Conservation (phyloP, 2,113 vertebrate species). For the Oncorhynchus gorbuscha region DNA sequence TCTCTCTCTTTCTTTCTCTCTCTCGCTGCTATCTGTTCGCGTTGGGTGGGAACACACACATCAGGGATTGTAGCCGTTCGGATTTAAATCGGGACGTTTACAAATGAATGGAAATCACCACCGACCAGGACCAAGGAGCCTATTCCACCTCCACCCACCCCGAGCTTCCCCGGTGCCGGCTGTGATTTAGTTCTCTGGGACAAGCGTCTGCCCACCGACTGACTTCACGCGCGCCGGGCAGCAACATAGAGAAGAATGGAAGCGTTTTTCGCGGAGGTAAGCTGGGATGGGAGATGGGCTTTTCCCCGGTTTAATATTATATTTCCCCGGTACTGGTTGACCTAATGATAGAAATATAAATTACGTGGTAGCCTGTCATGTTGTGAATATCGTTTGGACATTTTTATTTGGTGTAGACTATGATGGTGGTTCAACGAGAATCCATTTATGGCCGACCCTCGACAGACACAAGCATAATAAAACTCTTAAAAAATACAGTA, state of each 20-base stretch:
- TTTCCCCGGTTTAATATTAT: too few species aligned
- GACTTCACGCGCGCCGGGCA: slow-evolving; percentile 59
- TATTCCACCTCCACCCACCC: slow-evolving; percentile 23
- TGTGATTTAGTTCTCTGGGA: slow-evolving; percentile 47
- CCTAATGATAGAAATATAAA: too few species aligned
- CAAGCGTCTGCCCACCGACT: slow-evolving; percentile 49
- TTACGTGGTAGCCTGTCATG: too few species aligned
- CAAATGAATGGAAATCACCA: slow-evolving; percentile 68
- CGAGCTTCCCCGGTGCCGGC: slow-evolving; percentile 20
- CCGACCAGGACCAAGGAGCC: slow-evolving; percentile 33
- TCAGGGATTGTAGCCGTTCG: not conserved
- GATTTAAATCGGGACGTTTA: not conserved
- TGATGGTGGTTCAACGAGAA: too few species aligned
- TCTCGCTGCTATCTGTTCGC: not conserved
- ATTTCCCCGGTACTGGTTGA: too few species aligned
- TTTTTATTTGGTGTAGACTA: too few species aligned
- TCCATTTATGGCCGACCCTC: too few species aligned
- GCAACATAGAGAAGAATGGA: slow-evolving; percentile 69
- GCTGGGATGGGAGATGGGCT: slow-evolving; percentile 2
- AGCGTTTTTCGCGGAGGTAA: slow-evolving; percentile 75
- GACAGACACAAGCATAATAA: too few species aligned
- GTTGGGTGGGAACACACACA: not conserved
- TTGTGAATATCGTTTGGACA: too few species aligned
- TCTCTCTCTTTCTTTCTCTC: not conserved
- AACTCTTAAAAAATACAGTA: too few species aligned